phyloP scores from a whole-genome alignment of 1,140 invertebrate genomes.

The Drosophila leontia region DNA sequence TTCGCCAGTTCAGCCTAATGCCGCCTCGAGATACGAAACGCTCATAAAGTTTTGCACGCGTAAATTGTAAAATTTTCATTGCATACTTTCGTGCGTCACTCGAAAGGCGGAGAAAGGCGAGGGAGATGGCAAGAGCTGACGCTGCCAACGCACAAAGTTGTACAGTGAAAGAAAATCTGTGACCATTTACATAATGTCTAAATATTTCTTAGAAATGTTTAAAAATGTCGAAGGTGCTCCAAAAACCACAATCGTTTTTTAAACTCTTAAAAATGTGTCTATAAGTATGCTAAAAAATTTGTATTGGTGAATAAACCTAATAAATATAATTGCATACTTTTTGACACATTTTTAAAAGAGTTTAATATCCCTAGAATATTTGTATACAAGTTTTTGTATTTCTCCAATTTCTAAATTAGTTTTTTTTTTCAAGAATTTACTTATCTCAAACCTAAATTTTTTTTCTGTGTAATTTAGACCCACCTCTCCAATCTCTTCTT shows the following conservation, averaged over 20 bases:
- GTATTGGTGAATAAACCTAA: background rate
- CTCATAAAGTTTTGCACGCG: constrained; percentile 76
- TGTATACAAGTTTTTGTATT: background rate
- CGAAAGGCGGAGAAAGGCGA: constrained; percentile 14
- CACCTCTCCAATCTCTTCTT: constrained; percentile 1
- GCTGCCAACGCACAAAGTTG: constrained; percentile 47
- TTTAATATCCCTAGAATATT: background rate
- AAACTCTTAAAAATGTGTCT: background rate
- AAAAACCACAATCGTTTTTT: background rate
- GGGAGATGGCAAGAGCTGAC: constrained; percentile 5
- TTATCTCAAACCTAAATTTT: fast-evolving
- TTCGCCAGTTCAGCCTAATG: constrained; percentile 47
- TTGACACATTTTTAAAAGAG: background rate
- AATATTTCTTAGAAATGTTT: no score
- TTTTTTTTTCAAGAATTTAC: background rate
- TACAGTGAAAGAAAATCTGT: constrained; percentile 10
- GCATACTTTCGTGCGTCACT: constrained; percentile 68
- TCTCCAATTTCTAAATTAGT: background rate
- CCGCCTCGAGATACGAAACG: constrained; percentile 59
- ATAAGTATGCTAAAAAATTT: background rate
- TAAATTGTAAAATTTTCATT: constrained; percentile 79
- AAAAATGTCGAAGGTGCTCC: background rate
- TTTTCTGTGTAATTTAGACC: background rate
- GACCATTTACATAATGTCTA: no score
- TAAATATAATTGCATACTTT: background rate